A percentile compares a stretch with the other conserved stretches of the same genome.
These are phyloP conservation scores for Psammodynastes pulverulentus DNA, from an alignment of 2,113 vertebrate genomes.

Conservation along the genomic window DNA sequence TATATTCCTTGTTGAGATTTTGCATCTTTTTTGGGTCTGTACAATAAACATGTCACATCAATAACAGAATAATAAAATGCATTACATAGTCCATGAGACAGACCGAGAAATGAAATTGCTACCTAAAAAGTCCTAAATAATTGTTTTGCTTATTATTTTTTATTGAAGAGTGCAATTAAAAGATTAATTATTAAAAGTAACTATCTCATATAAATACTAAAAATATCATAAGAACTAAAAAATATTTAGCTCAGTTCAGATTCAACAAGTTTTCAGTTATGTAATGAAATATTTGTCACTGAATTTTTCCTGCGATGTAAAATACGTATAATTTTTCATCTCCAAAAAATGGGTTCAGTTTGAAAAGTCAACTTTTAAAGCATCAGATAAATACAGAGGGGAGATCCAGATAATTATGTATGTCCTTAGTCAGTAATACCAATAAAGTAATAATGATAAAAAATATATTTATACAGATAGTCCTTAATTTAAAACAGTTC, in stretches of 20 bases:
- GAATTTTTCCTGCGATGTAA: background rate
- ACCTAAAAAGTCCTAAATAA: background rate
- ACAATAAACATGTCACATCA: background rate
- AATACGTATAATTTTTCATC: background rate
- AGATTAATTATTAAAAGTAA: background rate
- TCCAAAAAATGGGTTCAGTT: background rate
- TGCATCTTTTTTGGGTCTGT: background rate
- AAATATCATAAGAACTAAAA: background rate
- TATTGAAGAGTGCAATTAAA: background rate
- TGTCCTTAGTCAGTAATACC: background rate
- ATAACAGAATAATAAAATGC: background rate
- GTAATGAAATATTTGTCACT: background rate
- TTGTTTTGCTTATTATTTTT: background rate
- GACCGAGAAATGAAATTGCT: background rate
- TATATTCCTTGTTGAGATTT: background rate
- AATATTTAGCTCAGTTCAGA: background rate
- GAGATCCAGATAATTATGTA: background rate
- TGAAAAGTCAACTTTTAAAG: background rate
- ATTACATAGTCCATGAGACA: background rate
- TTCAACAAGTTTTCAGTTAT: constrained; percentile 2
- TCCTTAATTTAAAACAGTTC: background rate
- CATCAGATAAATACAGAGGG: background rate
- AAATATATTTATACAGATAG: background rate
- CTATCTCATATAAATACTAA: background rate
- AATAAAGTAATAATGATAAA: background rate